Percentiles rank a stretch among this genome's conserved stretches.
Evolutionary conservation across 2,888 invertebrate genomes (phyloP).

Genomic region (Xylocampa areola): DNA sequence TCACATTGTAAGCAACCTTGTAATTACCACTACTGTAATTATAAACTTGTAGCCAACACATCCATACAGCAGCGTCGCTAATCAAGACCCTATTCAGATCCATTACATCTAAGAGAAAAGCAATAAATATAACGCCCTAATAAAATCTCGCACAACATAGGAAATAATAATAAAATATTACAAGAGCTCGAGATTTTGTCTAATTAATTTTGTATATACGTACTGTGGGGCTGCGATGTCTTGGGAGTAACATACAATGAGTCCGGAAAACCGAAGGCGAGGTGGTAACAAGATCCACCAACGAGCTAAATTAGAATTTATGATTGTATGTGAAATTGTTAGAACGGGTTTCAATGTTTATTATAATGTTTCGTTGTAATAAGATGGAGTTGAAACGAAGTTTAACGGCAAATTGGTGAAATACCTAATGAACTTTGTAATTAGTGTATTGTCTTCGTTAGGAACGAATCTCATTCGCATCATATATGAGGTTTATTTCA

Average conservation of each 20-base stretch:
- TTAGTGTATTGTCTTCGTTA: slow-evolving; percentile 65
- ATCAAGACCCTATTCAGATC: slow-evolving; percentile 86
- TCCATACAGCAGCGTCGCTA: slow-evolving; percentile 79
- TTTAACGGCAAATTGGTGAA: slow-evolving; percentile 71
- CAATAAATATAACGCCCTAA: slow-evolving; percentile 86
- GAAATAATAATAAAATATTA: slow-evolving; percentile 89
- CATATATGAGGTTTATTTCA: slow-evolving; percentile 15
- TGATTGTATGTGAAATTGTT: slow-evolving; percentile 89
- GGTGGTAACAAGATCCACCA: slow-evolving; percentile 86
- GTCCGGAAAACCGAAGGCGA: slow-evolving; percentile 83
- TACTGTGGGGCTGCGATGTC: slow-evolving; percentile 84
- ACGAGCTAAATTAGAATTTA: slow-evolving; percentile 89
- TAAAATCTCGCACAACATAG: slow-evolving; percentile 84
- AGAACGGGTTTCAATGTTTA: slow-evolving; percentile 83
- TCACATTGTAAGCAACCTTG: slow-evolving; percentile 80
- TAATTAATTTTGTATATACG: slow-evolving; percentile 89
- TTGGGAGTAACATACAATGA: slow-evolving; percentile 88
- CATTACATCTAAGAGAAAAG: slow-evolving; percentile 81
- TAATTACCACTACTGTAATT: slow-evolving; percentile 88
- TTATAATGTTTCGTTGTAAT: slow-evolving; percentile 74
- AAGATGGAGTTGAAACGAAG: slow-evolving; percentile 73
- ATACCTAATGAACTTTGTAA: slow-evolving; percentile 75
- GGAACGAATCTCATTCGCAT: slow-evolving; percentile 28
- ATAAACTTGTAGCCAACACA: slow-evolving; percentile 81
- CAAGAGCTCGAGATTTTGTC: slow-evolving; percentile 86